Evolutionary conservation across 2,797 vertebrate genomes (phyloP).

Genomic region (Mormyrus proboscirostris): DNA sequence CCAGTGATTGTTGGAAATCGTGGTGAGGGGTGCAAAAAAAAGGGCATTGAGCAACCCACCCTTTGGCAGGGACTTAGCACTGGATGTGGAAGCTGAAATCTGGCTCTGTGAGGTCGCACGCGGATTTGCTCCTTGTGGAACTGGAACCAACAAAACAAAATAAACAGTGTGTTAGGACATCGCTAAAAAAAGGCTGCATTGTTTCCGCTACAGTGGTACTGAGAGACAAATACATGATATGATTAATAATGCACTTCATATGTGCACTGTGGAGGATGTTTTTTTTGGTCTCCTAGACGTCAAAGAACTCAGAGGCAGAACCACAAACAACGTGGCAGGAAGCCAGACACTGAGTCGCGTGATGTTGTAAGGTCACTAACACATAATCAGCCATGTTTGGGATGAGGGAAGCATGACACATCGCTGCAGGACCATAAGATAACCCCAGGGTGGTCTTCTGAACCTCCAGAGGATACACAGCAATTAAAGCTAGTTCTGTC

Average conservation of each 20-base stretch:
- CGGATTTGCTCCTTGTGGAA: not conserved
- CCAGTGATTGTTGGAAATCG: not conserved
- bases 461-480: not conserved
- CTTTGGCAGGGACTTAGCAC: not conserved
- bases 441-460: not conserved
- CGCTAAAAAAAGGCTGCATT: not conserved
- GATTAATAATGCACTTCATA: conserved; percentile 7
- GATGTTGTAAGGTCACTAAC: not conserved
- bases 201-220: conserved; percentile 2
- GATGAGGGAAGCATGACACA: not conserved
- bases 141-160: not conserved
- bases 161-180: not conserved
- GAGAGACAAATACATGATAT: not conserved
- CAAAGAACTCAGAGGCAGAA: not conserved
- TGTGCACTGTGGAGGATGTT: not conserved
- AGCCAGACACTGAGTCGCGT: not conserved
- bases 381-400: not conserved
- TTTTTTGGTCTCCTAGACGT: not conserved
- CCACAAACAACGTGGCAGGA: not conserved
- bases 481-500: not conserved
- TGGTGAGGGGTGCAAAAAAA: not conserved
- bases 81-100: not conserved
- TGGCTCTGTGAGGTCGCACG: not conserved
- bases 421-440: not conserved
- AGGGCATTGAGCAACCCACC: not conserved